Conservation (phyloP, 2,888 invertebrate species). For the Amphipoea lucens region DNA sequence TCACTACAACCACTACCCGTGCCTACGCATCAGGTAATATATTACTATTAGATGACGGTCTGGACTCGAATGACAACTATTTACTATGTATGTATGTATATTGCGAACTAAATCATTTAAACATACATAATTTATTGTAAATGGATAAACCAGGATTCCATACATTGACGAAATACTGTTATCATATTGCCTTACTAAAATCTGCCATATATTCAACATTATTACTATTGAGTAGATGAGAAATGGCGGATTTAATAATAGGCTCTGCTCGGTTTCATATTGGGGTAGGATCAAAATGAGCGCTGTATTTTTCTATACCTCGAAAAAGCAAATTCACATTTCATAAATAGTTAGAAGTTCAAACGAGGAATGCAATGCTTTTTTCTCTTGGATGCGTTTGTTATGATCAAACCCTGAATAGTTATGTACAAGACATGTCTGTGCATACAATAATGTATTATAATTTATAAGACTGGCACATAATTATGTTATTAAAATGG, state of each 20-base stretch:
- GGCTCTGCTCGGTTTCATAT: constrained; percentile 36
- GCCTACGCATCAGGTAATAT: constrained; percentile 89
- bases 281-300: constrained; percentile 71
- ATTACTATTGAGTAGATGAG: constrained; percentile 19
- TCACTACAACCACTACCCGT: constrained; percentile 80
- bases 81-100: constrained; percentile 59
- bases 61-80: constrained; percentile 38
- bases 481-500: constrained; percentile 62
- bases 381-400: constrained; percentile 59
- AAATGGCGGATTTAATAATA: constrained; percentile 48
- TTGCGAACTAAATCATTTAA: constrained; percentile 25
- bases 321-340: constrained; percentile 2
- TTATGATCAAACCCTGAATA: constrained; percentile 69
- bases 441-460: constrained; percentile 61
- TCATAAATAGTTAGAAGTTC: constrained; percentile 27
- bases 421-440: constrained; percentile 59
- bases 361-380: constrained; percentile 9
- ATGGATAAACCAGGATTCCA: constrained; percentile 37
- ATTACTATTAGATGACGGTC: constrained; percentile 81
- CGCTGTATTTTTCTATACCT: constrained; percentile 37
- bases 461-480: constrained; percentile 72
- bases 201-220: constrained; percentile 33
- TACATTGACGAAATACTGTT: constrained; percentile 48
- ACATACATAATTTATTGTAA: constrained; percentile 55
- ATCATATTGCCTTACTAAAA: constrained; percentile 45